Evolutionary conservation across 2,113 vertebrate genomes (phyloP).

Genomic region (Centropristis striata): DNA sequence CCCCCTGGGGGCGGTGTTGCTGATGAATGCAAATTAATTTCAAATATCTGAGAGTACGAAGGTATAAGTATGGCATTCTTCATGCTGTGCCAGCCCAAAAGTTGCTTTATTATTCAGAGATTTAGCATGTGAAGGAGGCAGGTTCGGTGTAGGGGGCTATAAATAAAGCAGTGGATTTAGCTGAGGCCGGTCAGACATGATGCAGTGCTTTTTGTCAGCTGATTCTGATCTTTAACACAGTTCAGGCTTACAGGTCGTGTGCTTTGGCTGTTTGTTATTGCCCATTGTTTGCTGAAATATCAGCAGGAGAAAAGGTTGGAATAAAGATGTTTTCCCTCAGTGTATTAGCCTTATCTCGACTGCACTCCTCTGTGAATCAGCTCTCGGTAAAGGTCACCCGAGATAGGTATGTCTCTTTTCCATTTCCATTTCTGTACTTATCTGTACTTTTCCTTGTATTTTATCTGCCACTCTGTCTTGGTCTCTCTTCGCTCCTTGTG

Average conservation of each 20-base stretch:
- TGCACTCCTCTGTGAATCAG: constrained; percentile 62
- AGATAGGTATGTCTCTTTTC: constrained; percentile 71
- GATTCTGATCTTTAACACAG: constrained; percentile 35
- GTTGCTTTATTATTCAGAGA: constrained; percentile 35
- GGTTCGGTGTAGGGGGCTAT: background rate
- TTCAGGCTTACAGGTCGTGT: constrained; percentile 48
- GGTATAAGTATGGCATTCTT: constrained; percentile 64
- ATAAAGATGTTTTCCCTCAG: constrained; percentile 71
- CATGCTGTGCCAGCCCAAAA: constrained; percentile 32
- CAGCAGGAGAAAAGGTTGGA: constrained; percentile 72
- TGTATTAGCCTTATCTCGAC: constrained; percentile 71
- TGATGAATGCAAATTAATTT: constrained; percentile 83
- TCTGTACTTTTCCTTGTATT: constrained; percentile 62
- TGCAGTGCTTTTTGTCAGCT: background rate
- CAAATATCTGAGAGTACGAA: constrained; percentile 65
- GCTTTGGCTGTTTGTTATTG: constrained; percentile 46
- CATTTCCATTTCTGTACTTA: constrained; percentile 71
- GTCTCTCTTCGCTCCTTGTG: constrained; percentile 21
- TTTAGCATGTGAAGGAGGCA: constrained; percentile 34
- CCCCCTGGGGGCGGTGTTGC: constrained; percentile 65
- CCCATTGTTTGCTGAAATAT: constrained; percentile 69
- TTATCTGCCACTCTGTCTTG: constrained; percentile 50
- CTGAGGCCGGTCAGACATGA: constrained; percentile 4
- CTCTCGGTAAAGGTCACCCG: constrained; percentile 72
- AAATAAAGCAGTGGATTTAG: constrained; percentile 35